These are phyloP conservation scores for Pseudococcus jackbeardsleyi DNA, from an alignment of 2,888 invertebrate species.

Conservation along the genomic window DNA sequence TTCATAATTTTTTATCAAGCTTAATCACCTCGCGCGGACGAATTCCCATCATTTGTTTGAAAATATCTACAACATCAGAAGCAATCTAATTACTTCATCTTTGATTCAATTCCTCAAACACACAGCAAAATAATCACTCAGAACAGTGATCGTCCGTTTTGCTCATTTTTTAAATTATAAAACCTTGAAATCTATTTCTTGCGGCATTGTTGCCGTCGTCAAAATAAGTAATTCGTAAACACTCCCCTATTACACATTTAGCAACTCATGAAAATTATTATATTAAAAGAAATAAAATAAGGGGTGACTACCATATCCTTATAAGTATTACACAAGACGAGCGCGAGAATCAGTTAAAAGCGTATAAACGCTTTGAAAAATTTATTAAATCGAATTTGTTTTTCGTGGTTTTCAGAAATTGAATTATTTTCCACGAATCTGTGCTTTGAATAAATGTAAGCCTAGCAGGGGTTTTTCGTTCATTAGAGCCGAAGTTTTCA, in stretches of 20 bases:
- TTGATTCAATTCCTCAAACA: too few relatives aligned
- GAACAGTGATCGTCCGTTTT: too few relatives aligned
- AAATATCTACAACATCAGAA: too few relatives aligned
- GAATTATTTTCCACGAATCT: constrained; percentile 43
- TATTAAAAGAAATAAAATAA: not conserved
- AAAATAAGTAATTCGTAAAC: not conserved
- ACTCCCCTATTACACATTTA: not conserved
- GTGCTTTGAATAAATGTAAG: constrained; percentile 56
- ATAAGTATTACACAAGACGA: not conserved
- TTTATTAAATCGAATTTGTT: constrained; percentile 54
- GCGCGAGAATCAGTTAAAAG: constrained; percentile 23
- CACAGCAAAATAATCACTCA: too few relatives aligned
- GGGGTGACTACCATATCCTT: not conserved
- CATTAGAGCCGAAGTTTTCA: constrained; percentile 47
- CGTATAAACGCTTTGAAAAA: constrained; percentile 47
- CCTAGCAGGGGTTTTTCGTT: constrained; percentile 49
- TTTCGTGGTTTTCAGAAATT: constrained; percentile 48
- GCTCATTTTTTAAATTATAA: too few relatives aligned
- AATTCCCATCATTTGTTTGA: too few relatives aligned
- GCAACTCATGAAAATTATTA: not conserved
- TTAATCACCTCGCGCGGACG: too few relatives aligned
- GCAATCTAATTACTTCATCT: too few relatives aligned
- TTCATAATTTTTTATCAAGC: too few relatives aligned
- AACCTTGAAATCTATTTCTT: too few relatives aligned
- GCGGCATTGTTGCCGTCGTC: too few relatives aligned